Evolutionary conservation across 2,113 vertebrate genomes (phyloP), one percentile per base, ranked within the genome.

Genomic region (Oreochromis spilurus): DNA sequence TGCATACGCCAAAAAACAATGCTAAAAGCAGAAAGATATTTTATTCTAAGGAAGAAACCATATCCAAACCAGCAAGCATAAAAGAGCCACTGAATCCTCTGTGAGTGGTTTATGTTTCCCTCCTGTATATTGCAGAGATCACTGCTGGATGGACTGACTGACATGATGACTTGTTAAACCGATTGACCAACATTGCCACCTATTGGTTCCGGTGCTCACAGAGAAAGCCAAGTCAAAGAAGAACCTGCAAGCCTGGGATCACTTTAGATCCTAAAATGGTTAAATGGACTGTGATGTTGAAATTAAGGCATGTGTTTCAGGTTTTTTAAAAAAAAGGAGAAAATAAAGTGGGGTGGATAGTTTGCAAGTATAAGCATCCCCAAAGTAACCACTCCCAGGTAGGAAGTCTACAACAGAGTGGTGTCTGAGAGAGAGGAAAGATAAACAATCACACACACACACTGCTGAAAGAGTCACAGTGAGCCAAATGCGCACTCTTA

Each of bases 161-260:
- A 36, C 52, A 17, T 54, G n/a, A 83, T 54, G 52, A 81, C 38
- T 34, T 80, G 75, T 77, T 57, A 52, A 52, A 65, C 19, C 4
- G 17, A 88, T 11, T 84, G 75, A 75, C 29, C 86, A 89, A 90
- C 72, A 89, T 75, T 87, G 87, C 89, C 88, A 89, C 85, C 91
- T 93, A 90, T 89, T 89, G 87, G 85, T 58, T 70, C n/a, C 16
- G 2, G 4, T 81, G 58, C 45, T 81, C 83, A 82, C 75, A 67
- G 52, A 14, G 43, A 77, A 52, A 77, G 72, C 45, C 3, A 36
- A 40, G 45, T n/a, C 45, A 60, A 50, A 57, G 38, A 50, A 83
- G 11, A 13, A 65, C 1, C 67, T 2, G 3, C 21, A 29, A 60
- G 17, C 58, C 55, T 55, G 48, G 58, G 26, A 40, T 21, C 65